Conservation (phyloP, 2,888 invertebrate genomes). For the Cephonodes hylas region DNA sequence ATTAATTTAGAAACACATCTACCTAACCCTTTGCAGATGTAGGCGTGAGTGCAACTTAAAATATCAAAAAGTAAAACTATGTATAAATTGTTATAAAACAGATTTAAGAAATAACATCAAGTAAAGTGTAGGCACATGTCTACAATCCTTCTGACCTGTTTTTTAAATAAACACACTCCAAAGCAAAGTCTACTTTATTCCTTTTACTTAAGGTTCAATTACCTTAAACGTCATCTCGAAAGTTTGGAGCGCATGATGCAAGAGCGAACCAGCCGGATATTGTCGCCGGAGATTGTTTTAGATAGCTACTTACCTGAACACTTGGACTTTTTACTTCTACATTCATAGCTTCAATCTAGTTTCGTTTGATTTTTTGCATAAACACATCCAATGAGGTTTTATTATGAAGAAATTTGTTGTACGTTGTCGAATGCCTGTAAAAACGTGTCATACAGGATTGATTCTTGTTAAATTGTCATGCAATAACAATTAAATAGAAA, state of each 20-base stretch:
- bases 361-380: conserved; percentile 21
- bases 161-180: not conserved
- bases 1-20: too few relatives aligned
- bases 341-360: conserved; percentile 25
- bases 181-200: not conserved
- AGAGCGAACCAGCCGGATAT: conserved; percentile 51
- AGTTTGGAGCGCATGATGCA: conserved; percentile 33
- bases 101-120: not conserved
- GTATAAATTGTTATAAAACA: not conserved
- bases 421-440: too few relatives aligned
- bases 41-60: too few relatives aligned
- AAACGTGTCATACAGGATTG: too few relatives aligned
- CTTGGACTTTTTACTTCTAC: conserved; percentile 30
- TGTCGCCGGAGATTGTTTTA: conserved; percentile 64
- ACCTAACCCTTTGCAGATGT: too few relatives aligned
- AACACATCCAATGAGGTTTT: not conserved
- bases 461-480: too few relatives aligned
- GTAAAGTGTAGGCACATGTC: not conserved
- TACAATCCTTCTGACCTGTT: not conserved
- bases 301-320: conserved; percentile 40
- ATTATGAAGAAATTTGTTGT: not conserved
- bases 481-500: too few relatives aligned
- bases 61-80: not conserved
- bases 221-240: not conserved
- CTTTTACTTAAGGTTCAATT: not conserved